These are phyloP conservation scores for Gambusia yucatana DNA, from an alignment of 2,797 vertebrate genomes.

Conservation along the genomic window DNA sequence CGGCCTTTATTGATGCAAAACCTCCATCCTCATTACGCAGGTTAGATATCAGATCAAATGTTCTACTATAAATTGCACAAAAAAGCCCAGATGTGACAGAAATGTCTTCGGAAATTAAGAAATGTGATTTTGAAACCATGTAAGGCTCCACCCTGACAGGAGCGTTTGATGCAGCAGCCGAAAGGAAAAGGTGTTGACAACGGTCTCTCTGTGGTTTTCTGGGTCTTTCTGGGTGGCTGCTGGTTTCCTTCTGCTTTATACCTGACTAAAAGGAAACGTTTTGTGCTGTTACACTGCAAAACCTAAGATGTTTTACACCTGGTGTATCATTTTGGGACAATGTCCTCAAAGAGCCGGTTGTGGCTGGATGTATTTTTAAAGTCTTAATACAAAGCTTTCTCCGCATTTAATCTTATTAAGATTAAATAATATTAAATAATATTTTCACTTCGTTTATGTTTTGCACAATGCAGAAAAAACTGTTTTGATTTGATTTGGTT, in stretches of 20 bases:
- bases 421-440: too few species aligned
- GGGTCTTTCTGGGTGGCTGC: not conserved
- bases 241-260: not conserved
- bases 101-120: not conserved
- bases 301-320: not conserved
- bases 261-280: not conserved
- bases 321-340: too few species aligned
- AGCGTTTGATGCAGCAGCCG: not conserved
- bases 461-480: too few species aligned
- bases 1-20: constrained; percentile 27
- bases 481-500: too few species aligned
- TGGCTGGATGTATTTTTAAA: too few species aligned
- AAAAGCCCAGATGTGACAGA: not conserved
- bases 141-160: not conserved
- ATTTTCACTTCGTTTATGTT: too few species aligned
- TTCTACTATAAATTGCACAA: too few species aligned
- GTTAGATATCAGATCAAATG: not conserved
- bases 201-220: constrained; percentile 19
- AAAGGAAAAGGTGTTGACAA: constrained; percentile 46
- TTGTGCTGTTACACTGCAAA: not conserved
- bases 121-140: constrained; percentile 38
- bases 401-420: too few species aligned
- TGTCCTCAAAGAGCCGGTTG: too few species aligned
- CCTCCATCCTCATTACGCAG: constrained; percentile 8
- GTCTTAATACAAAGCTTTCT: too few species aligned